Conservation (phyloP, 2,113 vertebrate species). For the Caretta caretta region DNA sequence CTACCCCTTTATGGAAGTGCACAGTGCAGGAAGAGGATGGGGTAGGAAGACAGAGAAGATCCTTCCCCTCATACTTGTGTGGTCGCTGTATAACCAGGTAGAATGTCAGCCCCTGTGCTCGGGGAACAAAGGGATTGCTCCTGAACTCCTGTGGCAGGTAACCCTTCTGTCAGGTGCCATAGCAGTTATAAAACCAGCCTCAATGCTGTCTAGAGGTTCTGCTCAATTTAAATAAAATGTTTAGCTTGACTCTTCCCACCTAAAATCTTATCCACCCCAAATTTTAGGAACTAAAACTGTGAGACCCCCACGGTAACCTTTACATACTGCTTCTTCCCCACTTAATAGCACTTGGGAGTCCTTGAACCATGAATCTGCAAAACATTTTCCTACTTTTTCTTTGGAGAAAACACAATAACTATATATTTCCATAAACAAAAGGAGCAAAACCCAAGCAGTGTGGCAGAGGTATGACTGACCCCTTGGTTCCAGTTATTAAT, state of each 20-base stretch:
- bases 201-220: neutral
- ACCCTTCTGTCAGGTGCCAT: neutral
- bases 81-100: neutral
- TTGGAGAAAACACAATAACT: accelerated
- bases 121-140: neutral
- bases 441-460: neutral
- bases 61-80: neutral
- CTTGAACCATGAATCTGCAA: neutral
- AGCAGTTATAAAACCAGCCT: neutral
- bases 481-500: neutral
- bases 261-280: neutral
- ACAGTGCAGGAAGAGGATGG: accelerated
- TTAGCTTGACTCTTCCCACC: neutral
- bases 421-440: neutral
- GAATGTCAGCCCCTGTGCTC: neutral
- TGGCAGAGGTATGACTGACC: neutral
- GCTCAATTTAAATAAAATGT: neutral
- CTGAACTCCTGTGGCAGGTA: neutral
- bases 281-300: neutral
- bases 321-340: neutral
- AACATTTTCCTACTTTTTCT: neutral
- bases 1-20: accelerated
- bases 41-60: neutral
- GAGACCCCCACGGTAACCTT: neutral
- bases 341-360: neutral